A percentile compares a stretch with the other conserved stretches of the same genome.
Evolutionary conservation across 2,797 vertebrate species (phyloP).

Genomic region (Rhabdophis nuchalis): DNA sequence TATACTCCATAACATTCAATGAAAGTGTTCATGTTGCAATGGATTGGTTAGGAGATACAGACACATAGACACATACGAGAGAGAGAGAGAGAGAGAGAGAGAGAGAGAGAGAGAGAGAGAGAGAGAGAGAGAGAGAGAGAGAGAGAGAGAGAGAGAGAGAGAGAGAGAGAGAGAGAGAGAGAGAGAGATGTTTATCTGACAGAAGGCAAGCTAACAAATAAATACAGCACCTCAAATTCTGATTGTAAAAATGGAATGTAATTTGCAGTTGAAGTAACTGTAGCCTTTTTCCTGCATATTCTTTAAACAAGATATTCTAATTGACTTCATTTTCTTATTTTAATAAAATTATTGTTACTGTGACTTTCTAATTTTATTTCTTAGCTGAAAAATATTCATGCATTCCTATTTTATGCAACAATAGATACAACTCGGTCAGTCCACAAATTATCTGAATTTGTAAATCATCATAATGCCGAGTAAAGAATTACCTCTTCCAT

Average conservation of each 20-base stretch:
- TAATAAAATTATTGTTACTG: not conserved
- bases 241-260: not conserved
- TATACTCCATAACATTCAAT: not conserved
- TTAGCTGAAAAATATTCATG: not conserved
- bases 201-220: not conserved
- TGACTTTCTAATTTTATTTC: not conserved
- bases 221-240: not conserved
- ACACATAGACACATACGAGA: not conserved
- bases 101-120: fast-evolving
- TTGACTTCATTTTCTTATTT: not conserved
- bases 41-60: not conserved
- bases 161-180: too few species aligned
- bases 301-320: not conserved
- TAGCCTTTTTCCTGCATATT: not conserved
- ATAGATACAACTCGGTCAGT: not conserved
- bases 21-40: not conserved
- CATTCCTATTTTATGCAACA: constrained; percentile 7
- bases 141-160: not conserved
- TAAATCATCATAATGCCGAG: not conserved
- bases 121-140: not conserved
- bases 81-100: too few species aligned
- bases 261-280: not conserved
- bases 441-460: not conserved
- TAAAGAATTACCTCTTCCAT: constrained; percentile 3
- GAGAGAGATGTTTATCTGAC: not conserved